A percentile compares a stretch with the other conserved stretches of the same genome.
Evolutionary conservation across 2,113 vertebrate genomes (phyloP).

Genomic region (Plecotus auritus): DNA sequence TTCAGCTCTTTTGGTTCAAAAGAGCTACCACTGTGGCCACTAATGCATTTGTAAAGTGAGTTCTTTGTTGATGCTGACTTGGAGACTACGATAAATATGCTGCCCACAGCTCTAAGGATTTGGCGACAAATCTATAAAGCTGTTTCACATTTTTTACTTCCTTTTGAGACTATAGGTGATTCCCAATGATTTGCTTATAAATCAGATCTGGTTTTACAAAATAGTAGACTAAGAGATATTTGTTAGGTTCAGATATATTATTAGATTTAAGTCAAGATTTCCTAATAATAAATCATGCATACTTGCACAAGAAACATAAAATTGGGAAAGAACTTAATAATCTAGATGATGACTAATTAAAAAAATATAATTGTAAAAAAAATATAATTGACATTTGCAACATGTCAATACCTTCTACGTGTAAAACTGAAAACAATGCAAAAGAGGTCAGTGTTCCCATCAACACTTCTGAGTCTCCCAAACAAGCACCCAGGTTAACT

Average conservation of each 20-base stretch:
- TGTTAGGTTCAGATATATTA: neutral
- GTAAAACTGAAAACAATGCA: neutral
- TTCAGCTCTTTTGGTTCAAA: neutral
- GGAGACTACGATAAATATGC: neutral
- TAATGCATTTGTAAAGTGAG: neutral
- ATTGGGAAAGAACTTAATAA: neutral
- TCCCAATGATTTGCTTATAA: neutral
- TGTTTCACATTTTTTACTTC: conserved; percentile 26
- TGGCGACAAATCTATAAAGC: neutral
- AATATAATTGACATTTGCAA: neutral
- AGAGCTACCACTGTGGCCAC: neutral
- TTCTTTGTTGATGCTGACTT: neutral
- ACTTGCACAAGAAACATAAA: neutral
- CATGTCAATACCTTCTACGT: neutral
- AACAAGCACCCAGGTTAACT: neutral
- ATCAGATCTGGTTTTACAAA: conserved; percentile 6
- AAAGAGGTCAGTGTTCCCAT: neutral
- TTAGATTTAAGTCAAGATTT: neutral
- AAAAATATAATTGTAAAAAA: neutral
- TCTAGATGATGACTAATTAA: neutral
- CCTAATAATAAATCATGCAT: neutral
- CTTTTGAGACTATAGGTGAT: neutral
- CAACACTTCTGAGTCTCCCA: neutral
- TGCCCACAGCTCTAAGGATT: neutral
- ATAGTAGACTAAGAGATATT: neutral